Conservation (phyloP, 2,888 invertebrate genomes). For the Cheilosia impressa region DNA sequence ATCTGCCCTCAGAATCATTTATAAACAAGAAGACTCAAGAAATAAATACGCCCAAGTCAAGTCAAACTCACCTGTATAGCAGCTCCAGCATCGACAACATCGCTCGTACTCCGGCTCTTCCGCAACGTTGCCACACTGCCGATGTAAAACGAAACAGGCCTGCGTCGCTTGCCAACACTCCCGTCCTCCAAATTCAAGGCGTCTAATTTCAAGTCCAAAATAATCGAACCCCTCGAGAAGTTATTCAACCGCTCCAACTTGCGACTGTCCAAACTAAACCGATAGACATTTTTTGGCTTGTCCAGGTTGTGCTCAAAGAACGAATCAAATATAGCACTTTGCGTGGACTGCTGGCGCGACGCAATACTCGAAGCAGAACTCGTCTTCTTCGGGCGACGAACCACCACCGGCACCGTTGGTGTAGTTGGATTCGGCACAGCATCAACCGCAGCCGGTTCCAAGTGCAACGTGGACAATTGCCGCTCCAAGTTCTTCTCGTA, state of each 20-base stretch:
- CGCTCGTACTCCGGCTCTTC: slow-evolving; percentile 61
- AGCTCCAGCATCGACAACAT: slow-evolving; percentile 74
- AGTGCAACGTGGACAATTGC: slow-evolving; percentile 80
- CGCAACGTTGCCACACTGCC: slow-evolving; percentile 54
- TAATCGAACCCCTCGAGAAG: slow-evolving; percentile 81
- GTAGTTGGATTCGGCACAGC: slow-evolving; percentile 62
- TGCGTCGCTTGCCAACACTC: slow-evolving; percentile 69
- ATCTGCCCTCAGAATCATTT: no score
- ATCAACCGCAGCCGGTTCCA: slow-evolving; percentile 73
- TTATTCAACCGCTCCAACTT: slow-evolving; percentile 81
- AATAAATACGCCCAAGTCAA: no score
- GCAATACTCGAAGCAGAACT: slow-evolving; percentile 71
- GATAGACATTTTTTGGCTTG: slow-evolving; percentile 82
- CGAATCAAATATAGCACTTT: slow-evolving; percentile 77
- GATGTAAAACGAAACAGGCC: slow-evolving; percentile 53
- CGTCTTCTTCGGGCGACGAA: slow-evolving; percentile 42
- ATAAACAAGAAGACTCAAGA: not conserved
- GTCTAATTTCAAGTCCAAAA: slow-evolving; percentile 79
- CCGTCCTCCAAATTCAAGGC: slow-evolving; percentile 81
- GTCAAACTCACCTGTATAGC: slow-evolving; percentile 77
- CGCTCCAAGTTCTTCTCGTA: slow-evolving; percentile 83
- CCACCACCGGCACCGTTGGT: slow-evolving; percentile 45
- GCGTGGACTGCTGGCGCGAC: slow-evolving; percentile 61
- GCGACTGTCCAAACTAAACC: slow-evolving; percentile 82
- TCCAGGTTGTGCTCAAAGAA: slow-evolving; percentile 82